A percentile compares a stretch with the other conserved stretches of the same genome.
Conservation (phyloP, 2,113 vertebrate genomes). For the cattle (Bos taurus) region DNA sequence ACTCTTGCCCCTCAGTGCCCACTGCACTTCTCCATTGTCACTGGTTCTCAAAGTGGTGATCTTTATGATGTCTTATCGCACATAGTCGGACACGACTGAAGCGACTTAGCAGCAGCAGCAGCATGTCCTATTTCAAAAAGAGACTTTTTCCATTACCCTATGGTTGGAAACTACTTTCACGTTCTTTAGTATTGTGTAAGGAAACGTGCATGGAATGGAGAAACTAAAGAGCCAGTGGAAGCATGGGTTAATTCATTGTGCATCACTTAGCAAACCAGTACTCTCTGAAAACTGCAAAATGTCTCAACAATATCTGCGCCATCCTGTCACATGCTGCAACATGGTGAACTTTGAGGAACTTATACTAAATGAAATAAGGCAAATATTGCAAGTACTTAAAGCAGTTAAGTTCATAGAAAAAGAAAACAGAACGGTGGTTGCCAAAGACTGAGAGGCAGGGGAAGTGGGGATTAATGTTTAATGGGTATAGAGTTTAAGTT, state of each 20-base stretch:
- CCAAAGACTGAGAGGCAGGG: neutral
- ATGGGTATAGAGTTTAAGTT: neutral
- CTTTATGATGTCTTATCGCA: neutral
- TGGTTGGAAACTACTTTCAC: neutral
- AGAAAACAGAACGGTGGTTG: neutral
- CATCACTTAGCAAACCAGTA: neutral
- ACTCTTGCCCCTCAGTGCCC: neutral
- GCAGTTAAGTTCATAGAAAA: neutral
- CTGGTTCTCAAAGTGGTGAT: neutral
- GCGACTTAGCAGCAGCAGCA: too few species aligned
- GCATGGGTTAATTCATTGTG: neutral
- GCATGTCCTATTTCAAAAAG: neutral
- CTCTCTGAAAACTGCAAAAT: neutral
- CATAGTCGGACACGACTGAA: too few species aligned
- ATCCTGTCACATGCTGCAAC: neutral
- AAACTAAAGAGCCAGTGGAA: neutral
- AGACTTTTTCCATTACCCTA: neutral
- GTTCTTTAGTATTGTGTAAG: neutral
- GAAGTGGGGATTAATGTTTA: neutral
- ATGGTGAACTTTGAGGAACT: neutral
- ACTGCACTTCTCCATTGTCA: neutral
- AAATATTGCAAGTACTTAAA: neutral
- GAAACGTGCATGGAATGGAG: neutral
- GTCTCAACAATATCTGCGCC: neutral
- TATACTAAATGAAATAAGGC: neutral